Base-by-base conservation (phyloP, 2,888 invertebrate genomes). In the Drosophila cracens region DNA sequence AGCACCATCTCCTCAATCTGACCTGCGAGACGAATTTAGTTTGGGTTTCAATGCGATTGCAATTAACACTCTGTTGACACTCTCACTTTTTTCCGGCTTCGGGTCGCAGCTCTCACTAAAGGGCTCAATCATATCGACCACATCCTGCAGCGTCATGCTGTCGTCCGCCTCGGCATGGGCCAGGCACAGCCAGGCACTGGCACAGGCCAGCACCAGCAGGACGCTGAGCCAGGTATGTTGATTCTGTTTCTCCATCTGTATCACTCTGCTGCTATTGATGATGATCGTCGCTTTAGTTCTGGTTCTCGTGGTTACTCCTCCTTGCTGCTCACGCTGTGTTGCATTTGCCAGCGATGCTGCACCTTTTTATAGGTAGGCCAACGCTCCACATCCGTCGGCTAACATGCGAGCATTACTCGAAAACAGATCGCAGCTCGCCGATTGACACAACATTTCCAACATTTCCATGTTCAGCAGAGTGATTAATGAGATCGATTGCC, bases 1-100 rank as follows among this genome's bases (percentile, higher is more conserved):
- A 71, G 33, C 6, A 92, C 54, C 66, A 93, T 65, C 29, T 91
- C 89, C 54, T 81, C 79, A 18, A 89, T 69, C 18, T 90, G 68
- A 34, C 78, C 92, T 91, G 21, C 27, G 25, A 38, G 27, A 49
- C 5, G 38, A 10, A 48, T 33, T n/a, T 21, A 16, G 8, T 18
- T 21, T 29, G 13, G 36, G 18, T 25, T 18, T 18, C 0, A 49
- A 27, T 49, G 16, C 18, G 21, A 49, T 21, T 51, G 10, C 11
- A 13, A 6, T 25, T 40, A 16, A 7, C n/a, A 11, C 16, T 18
- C 18, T 11, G 16, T 10, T 46, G 46, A 4, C 6, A 1, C 27
- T 59, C 76, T 76, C 70, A 90, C 90, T 78, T 29, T 57, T 53
- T 29, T 70, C 60, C 7, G 90, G 90, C 46, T 70, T 73, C 0